These are phyloP conservation scores for Galemys pyrenaicus DNA, from an alignment of 2,113 vertebrate genomes.

Conservation along the genomic window DNA sequence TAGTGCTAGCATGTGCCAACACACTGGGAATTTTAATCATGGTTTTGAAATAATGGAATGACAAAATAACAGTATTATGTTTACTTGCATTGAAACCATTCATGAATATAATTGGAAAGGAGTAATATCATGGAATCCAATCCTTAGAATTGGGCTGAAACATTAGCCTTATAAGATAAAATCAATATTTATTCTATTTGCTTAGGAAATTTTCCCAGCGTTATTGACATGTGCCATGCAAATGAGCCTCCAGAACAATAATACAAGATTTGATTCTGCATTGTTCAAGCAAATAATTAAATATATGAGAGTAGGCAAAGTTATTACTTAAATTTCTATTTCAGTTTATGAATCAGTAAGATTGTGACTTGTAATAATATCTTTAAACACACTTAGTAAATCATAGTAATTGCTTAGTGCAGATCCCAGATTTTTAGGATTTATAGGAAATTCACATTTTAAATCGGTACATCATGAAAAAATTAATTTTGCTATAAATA, in stretches of 20 bases:
- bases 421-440: conserved; percentile 30
- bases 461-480: not conserved
- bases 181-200: not conserved
- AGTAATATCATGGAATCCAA: conserved; percentile 6
- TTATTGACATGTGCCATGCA: not conserved
- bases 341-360: conserved; percentile 30
- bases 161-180: not conserved
- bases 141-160: conserved; percentile 8
- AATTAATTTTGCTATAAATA: conserved; percentile 18
- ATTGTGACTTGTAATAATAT: conserved; percentile 38
- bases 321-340: conserved; percentile 24
- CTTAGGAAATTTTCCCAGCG: not conserved
- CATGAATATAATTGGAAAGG: conserved; percentile 38
- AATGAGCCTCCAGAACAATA: not conserved
- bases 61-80: not conserved
- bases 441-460: not conserved
- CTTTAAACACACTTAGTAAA: conserved; percentile 23
- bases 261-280: not conserved
- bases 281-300: conserved; percentile 31
- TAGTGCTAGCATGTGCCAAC: not conserved
- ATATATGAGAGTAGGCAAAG: not conserved
- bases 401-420: not conserved
- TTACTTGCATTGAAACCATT: conserved; percentile 29
- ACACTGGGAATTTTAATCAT: conserved; percentile 45
- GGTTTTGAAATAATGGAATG: conserved; percentile 42